Conservation (phyloP, 2,888 invertebrate species). For the Antheraea assamensis region DNA sequence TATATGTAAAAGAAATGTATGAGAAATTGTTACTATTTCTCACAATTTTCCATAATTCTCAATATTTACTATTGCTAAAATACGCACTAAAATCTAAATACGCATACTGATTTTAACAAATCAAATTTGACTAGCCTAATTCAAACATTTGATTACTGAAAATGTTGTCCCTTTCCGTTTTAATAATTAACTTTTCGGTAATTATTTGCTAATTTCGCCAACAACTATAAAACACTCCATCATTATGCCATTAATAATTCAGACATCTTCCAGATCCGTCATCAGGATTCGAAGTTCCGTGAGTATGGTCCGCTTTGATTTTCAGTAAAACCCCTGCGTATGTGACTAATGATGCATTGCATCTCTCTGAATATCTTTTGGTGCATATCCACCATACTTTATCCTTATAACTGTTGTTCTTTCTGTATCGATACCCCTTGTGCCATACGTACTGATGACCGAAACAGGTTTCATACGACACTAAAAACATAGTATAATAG, state of each 20-base stretch:
- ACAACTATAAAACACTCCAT: not conserved
- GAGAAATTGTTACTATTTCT: too few species aligned
- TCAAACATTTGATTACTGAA: too few species aligned
- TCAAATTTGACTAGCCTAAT: too few species aligned
- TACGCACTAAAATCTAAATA: too few species aligned
- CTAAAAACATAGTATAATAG: constrained; percentile 26
- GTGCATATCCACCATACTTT: constrained; percentile 37
- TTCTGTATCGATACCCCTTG: constrained; percentile 33
- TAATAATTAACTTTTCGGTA: too few species aligned
- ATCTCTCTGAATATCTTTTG: constrained; percentile 28
- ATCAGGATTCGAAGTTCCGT: not conserved
- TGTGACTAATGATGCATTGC: constrained; percentile 34
- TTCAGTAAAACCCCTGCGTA: constrained; percentile 20
- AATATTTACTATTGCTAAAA: too few species aligned
- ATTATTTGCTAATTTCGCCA: too few species aligned
- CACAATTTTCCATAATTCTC: too few species aligned
- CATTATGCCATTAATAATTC: not conserved
- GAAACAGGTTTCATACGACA: constrained; percentile 36
- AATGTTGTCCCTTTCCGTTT: too few species aligned
- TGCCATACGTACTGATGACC: constrained; percentile 26
- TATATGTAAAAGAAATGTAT: too few species aligned
- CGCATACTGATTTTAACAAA: too few species aligned
- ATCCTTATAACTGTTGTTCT: constrained; percentile 23
- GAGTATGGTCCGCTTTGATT: constrained; percentile 21
- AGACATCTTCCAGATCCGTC: not conserved